Evolutionary conservation across 2,797 vertebrate species (phyloP).

Genomic region (Coracias cyanogaster): DNA sequence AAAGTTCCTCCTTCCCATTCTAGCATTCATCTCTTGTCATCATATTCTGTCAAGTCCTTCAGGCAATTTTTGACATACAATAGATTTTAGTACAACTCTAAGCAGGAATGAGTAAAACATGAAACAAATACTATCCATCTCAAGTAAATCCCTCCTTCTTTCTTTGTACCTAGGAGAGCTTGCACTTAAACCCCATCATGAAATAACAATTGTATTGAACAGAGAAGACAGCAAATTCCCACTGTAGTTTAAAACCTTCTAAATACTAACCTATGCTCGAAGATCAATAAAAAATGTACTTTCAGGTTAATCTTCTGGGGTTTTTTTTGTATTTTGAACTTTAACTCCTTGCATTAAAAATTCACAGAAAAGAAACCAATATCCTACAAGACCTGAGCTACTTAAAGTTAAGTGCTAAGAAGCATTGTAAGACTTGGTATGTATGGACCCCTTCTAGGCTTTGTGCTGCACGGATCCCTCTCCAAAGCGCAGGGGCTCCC

Average conservation of each 20-base stretch:
- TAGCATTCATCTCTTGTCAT: neutral
- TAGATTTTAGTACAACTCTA: neutral
- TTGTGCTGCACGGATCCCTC: neutral
- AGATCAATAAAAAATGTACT: neutral
- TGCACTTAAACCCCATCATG: fast-evolving
- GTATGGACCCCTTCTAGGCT: neutral
- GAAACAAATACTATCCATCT: neutral
- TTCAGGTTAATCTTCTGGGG: neutral
- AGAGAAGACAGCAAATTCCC: slow-evolving; percentile 12
- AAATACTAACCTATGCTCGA: neutral
- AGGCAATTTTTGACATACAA: neutral
- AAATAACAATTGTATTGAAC: neutral
- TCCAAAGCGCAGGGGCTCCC: slow-evolving; percentile 38
- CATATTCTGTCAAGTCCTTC: neutral
- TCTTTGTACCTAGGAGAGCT: neutral
- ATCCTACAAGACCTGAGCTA: neutral
- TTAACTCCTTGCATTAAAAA: neutral
- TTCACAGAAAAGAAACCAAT: neutral
- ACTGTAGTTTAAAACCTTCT: slow-evolving; percentile 2
- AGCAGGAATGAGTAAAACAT: neutral
- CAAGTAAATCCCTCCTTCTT: slow-evolving; percentile 3
- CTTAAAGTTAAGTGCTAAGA: neutral
- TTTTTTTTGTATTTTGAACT: neutral
- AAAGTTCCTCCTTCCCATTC: neutral
- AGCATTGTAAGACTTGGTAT: neutral